Evolutionary conservation across 92 coral and sea anemone species (phyloP).

Genomic region (Epizoanthus rinbou): DNA sequence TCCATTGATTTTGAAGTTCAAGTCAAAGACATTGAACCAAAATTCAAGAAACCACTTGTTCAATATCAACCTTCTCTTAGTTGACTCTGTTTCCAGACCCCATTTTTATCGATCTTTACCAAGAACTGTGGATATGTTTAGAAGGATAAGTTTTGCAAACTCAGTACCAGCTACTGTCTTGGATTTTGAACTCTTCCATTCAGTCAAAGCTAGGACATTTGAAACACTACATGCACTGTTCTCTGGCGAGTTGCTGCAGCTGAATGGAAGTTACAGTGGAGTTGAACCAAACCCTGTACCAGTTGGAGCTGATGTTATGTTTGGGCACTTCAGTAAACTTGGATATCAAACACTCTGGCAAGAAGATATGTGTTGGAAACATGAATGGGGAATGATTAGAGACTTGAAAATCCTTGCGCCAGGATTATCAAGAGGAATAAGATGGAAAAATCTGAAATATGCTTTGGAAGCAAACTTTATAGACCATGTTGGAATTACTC

Average conservation of each 20-base stretch:
- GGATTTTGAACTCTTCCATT: slow-evolving; percentile 69
- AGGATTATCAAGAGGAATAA: slow-evolving; percentile 24
- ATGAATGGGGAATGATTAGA: slow-evolving; percentile 55
- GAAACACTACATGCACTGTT: slow-evolving; percentile 51
- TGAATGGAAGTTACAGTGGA: not conserved
- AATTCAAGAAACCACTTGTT: slow-evolving; percentile 33
- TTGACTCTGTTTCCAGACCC: slow-evolving; percentile 85
- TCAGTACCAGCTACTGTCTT: slow-evolving; percentile 51
- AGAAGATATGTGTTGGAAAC: slow-evolving; percentile 70
- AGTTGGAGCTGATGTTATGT: slow-evolving; percentile 42
- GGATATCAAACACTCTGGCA: slow-evolving; percentile 81
- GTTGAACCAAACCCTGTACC: slow-evolving; percentile 37
- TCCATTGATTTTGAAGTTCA: slow-evolving; percentile 28
- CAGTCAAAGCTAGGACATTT: slow-evolving; percentile 48
- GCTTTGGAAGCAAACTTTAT: slow-evolving; percentile 48
- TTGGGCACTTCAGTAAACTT: slow-evolving; percentile 52
- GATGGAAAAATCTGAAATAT: slow-evolving; percentile 53
- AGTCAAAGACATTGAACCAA: not conserved
- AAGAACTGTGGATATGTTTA: slow-evolving; percentile 67
- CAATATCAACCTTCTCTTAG: slow-evolving; percentile 75
- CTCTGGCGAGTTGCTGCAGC: slow-evolving; percentile 38
- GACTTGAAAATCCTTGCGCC: slow-evolving; percentile 45
- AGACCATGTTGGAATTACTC: slow-evolving; percentile 67
- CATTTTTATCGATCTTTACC: slow-evolving; percentile 88
- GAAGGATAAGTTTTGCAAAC: slow-evolving; percentile 47